phyloP scores from a whole-genome alignment of 2,888 invertebrate species.

The Exephanes ischioxanthus region DNA sequence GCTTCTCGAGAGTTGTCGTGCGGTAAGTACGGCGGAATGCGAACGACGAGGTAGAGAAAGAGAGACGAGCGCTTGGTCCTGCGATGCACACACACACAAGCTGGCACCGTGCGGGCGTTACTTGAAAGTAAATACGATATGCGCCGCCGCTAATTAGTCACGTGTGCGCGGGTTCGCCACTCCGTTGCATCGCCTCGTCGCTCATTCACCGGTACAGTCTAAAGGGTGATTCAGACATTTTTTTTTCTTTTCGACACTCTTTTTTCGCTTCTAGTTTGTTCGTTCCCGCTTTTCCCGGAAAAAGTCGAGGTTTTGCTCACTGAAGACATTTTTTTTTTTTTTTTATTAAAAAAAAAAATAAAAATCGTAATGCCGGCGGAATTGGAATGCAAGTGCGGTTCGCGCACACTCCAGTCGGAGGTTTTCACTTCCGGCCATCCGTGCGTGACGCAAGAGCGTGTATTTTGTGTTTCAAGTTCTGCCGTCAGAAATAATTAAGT shows the following conservation, averaged over 20 bases:
- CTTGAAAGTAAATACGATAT: constrained; percentile 64
- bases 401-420: too few species aligned
- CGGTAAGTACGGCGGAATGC: constrained; percentile 26
- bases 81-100: background rate
- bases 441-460: too few species aligned
- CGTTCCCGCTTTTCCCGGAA: background rate
- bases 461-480: too few species aligned
- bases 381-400: too few species aligned
- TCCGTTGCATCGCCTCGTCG: constrained; percentile 37
- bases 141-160: constrained; percentile 63
- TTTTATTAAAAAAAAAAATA: too few species aligned
- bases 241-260: background rate
- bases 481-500: too few species aligned
- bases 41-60: background rate
- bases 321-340: too few species aligned
- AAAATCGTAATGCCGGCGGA: too few species aligned
- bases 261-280: background rate
- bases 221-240: too few species aligned
- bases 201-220: constrained; percentile 33
- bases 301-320: too few species aligned
- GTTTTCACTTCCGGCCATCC: too few species aligned
- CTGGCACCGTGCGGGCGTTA: constrained; percentile 18
- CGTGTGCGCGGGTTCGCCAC: constrained; percentile 32
- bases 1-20: constrained; percentile 42
- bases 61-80: constrained; percentile 11